Evolutionary conservation across 2,113 vertebrate genomes (phyloP).

Genomic region (Narcine bancroftii): DNA sequence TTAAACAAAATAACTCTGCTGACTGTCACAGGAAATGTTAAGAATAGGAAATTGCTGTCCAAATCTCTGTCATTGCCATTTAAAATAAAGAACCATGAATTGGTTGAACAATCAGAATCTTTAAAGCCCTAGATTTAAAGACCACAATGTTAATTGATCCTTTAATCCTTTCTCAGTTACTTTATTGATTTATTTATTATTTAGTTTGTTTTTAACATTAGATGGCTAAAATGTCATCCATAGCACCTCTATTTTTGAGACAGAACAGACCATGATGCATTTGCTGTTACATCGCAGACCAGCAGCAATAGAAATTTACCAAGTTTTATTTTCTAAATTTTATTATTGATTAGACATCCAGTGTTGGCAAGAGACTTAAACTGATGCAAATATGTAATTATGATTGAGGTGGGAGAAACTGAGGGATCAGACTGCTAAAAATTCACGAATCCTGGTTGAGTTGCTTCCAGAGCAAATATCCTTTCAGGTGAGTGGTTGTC

Average conservation of each 20-base stretch:
- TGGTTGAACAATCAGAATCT: background rate
- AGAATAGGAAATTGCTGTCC: background rate
- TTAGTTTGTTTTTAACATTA: background rate
- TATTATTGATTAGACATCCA: too few relatives aligned
- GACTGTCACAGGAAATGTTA: background rate
- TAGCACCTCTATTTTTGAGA: background rate
- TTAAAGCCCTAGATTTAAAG: background rate
- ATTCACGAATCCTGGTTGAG: too few relatives aligned
- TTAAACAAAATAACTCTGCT: background rate
- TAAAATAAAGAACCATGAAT: background rate
- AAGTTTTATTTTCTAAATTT: too few relatives aligned
- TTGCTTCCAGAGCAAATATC: too few relatives aligned
- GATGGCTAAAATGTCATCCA: background rate
- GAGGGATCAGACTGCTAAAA: too few relatives aligned
- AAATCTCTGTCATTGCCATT: background rate
- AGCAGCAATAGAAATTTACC: too few relatives aligned
- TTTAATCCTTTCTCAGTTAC: conserved; percentile 6
- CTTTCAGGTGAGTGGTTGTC: too few relatives aligned
- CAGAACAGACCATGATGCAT: conserved; percentile 8
- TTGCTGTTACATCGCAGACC: too few relatives aligned
- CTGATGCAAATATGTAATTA: too few relatives aligned
- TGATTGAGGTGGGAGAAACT: too few relatives aligned
- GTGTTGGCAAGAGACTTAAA: too few relatives aligned
- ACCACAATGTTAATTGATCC: background rate
- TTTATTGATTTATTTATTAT: conserved; percentile 16